These are phyloP conservation scores for Spinus olivaceus DNA, from an alignment of 2,797 vertebrate species.

Conservation along the genomic window DNA sequence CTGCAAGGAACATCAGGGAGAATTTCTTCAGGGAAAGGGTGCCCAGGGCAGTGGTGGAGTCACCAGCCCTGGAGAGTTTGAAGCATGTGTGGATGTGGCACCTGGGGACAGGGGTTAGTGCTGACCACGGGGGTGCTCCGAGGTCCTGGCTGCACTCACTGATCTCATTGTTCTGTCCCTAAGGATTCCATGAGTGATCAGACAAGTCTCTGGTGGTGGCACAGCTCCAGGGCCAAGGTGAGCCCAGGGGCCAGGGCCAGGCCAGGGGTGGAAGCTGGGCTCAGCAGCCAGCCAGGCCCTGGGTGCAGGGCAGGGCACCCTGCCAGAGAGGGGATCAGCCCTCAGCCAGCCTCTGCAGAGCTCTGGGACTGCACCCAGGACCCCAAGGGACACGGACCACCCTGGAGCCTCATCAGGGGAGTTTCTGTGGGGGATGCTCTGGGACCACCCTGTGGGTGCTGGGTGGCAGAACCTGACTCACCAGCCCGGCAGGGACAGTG, in stretches of 20 bases:
- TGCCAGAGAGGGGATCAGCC: background rate
- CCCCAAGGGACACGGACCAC: background rate
- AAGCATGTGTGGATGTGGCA: background rate
- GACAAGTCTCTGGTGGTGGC: no score
- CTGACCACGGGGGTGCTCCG: no score
- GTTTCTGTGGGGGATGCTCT: rapidly evolving
- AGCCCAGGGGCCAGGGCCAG: background rate
- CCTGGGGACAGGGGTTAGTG: background rate
- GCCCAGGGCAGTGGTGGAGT: background rate
- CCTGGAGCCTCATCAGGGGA: background rate
- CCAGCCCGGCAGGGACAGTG: background rate
- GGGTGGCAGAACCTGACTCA: background rate
- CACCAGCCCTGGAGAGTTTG: background rate
- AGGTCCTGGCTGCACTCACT: background rate
- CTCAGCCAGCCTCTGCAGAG: background rate
- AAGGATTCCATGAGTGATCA: background rate
- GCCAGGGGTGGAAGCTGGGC: background rate
- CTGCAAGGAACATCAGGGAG: background rate
- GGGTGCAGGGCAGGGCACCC: background rate
- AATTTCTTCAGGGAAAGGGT: background rate
- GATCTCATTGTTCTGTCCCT: background rate
- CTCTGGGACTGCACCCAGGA: background rate
- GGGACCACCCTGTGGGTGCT: background rate
- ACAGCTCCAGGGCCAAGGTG: background rate
- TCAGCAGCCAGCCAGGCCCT: background rate